These are phyloP conservation scores for Paedocypris sp. DNA, from an alignment of 2,113 vertebrate genomes.

Conservation along the genomic window DNA sequence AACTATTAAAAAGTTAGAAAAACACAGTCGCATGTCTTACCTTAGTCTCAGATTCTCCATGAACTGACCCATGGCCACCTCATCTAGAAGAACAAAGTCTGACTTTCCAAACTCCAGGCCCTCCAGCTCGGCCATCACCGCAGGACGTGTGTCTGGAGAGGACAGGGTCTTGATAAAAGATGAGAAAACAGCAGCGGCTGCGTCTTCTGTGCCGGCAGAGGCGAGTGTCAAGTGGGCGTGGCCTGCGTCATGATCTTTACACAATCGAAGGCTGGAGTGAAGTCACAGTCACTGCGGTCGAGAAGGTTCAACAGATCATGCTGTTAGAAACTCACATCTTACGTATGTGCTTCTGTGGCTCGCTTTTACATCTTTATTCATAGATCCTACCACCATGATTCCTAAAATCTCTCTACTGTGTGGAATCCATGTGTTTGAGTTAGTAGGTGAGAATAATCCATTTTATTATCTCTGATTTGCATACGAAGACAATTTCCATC, in stretches of 20 bases:
- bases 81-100: constrained; percentile 84
- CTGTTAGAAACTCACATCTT: constrained; percentile 36
- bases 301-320: constrained; percentile 52
- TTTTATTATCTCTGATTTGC: no score
- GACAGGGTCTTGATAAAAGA: constrained; percentile 4
- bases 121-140: constrained; percentile 76
- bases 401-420: no score
- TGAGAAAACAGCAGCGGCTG: constrained; percentile 40
- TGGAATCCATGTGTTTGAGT: no score
- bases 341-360: no score
- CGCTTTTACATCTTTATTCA: constrained; percentile 7
- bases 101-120: constrained; percentile 78
- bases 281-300: constrained; percentile 42
- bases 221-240: constrained; percentile 46
- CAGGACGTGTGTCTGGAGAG: background rate
- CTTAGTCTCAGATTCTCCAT: constrained; percentile 81
- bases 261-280: constrained; percentile 28
- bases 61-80: constrained; percentile 85
- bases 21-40: no score
- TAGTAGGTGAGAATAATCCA: no score
- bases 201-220: constrained; percentile 37
- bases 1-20: no score
- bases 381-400: no score
- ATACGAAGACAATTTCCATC: no score
- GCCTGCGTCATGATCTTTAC: constrained; percentile 23